Base-by-base conservation (phyloP, 2,888 invertebrate species). In the Ommatoiulus sabulosus region DNA sequence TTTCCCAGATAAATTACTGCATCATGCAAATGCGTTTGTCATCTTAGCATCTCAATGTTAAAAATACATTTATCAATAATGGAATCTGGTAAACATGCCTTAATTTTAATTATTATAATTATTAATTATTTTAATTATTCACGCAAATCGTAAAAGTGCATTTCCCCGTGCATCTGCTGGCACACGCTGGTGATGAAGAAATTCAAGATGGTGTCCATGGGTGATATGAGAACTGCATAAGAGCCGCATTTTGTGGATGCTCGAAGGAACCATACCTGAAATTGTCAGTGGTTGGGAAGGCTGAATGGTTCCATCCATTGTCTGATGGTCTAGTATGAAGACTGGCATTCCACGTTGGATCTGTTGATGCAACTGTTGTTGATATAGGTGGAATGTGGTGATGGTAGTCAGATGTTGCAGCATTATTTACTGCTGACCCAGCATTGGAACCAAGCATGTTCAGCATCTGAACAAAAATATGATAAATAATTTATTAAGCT, bases 301-400 rank as follows among this genome's bases (percentile, higher is more conserved):
- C 15, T n/a, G 87, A 46, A 80, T 89, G 89, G 84, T 88, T 88
- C 89, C 89, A 89, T 80, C 80, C 52, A 85, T 85, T 80, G 44
- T 89, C 89, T 7, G 89, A 46, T 35, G 85, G 48, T 63, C 88
- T 48, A 7, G 86, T 8, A 57, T 88, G 89, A 5, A 89, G 44
- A n/a, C 80, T 24, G 35, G 86, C n/a, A 72, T 89, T 88, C 89
- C 89, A 89, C n/a, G 88, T 88, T 44, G 89, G 52, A 17, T 80
- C 89, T 1, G 48, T 46, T 35, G 87, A 20, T 12, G 88, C 20
- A 10, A 80, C 87, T 15, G 87, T 46, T 15, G 89, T 86, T 4
- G 84, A 80, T 35, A 89, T 89, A 7, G 89, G 87, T 8, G 88
- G 89, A 87, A 89, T 89, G 57, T 89, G 89, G 24, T 88, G 88